Evolutionary conservation across 2,888 invertebrate species (phyloP), one percentile per base, ranked within the genome.

Genomic region (Philopedon plagiatum): DNA sequence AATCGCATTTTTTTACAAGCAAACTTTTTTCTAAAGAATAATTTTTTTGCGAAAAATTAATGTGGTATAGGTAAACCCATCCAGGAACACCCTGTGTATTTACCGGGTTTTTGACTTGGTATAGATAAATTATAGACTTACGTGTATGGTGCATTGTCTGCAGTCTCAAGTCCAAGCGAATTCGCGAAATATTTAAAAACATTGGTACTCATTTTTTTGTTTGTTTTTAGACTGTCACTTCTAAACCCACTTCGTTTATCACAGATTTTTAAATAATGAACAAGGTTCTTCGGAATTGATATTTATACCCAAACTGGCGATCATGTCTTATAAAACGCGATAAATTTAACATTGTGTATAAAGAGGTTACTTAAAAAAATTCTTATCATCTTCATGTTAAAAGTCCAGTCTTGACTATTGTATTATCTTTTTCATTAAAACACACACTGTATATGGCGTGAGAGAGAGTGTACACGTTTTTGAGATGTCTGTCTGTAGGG

Each of bases 301-400:
- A 73, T 68, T 68, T 68, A 75, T 75, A 75, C 67, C 39, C 54
- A 37, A 70, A 60, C 37, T 66, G 4, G 56, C 51, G 54, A 71
- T 71, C 71, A 67, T 74, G 67, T 63, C 63, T 71, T 70, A 39
- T 21, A 39, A 56, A 49, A 54, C 39, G 54, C 23, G 58, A 62
- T 73, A 73, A 66, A 46, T 26, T 9, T 44, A 13, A 21, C 11
- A 41, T 34, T 34, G 11, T 7, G 9, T 9, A 19, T 44, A 44
- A 44, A 21, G 39, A 46, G 32, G 1, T 19, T 23, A 46, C 13
- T 21, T 2, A 32, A 34, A 65, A 51, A 56, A 56, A 32, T 44
- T 26, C 15, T 66, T 58, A 66, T 66, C 66, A 1, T 8, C 1
- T n/a, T 9, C 13, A 49, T 34, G 46, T 62, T 51, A 32, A 39